A percentile compares a stretch with the other conserved stretches of the same genome.
These are phyloP conservation scores for Cinclus cinclus DNA, from an alignment of 2,113 vertebrate genomes.

Conservation along the genomic window DNA sequence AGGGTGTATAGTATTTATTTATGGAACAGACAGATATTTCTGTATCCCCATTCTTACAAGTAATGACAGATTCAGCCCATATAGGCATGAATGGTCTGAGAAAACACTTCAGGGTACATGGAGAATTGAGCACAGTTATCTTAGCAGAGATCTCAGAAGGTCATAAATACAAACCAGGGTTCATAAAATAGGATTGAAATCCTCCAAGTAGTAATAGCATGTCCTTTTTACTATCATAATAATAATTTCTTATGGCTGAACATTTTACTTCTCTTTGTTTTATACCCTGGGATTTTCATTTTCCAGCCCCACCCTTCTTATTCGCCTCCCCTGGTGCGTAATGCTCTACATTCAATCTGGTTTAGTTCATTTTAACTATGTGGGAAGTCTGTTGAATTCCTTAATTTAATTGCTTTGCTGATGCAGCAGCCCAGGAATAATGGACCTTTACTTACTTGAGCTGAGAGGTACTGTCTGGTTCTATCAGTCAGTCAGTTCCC, in stretches of 20 bases:
- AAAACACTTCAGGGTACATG: background rate
- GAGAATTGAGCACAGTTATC: background rate
- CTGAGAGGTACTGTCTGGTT: background rate
- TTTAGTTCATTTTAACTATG: constrained; percentile 9
- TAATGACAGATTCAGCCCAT: background rate
- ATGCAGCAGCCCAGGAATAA: constrained; percentile 24
- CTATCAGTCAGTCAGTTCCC: background rate
- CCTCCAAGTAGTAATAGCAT: background rate
- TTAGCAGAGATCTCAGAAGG: background rate
- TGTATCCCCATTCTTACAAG: background rate
- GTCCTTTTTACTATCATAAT: background rate
- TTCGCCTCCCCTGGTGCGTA: background rate
- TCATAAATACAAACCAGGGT: background rate
- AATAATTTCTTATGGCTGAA: background rate
- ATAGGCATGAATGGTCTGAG: background rate
- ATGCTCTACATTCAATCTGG: constrained; percentile 9
- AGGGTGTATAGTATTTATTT: background rate
- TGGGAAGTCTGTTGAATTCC: background rate
- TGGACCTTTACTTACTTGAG: background rate
- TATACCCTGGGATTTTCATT: background rate
- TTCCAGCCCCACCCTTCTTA: background rate
- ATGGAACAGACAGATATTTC: background rate
- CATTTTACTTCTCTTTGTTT: background rate
- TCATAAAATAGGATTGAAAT: background rate
- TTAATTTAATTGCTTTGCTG: constrained; percentile 38